Evolutionary conservation across 2,113 vertebrate species (phyloP).

Genomic region (Mus spicilegus): DNA sequence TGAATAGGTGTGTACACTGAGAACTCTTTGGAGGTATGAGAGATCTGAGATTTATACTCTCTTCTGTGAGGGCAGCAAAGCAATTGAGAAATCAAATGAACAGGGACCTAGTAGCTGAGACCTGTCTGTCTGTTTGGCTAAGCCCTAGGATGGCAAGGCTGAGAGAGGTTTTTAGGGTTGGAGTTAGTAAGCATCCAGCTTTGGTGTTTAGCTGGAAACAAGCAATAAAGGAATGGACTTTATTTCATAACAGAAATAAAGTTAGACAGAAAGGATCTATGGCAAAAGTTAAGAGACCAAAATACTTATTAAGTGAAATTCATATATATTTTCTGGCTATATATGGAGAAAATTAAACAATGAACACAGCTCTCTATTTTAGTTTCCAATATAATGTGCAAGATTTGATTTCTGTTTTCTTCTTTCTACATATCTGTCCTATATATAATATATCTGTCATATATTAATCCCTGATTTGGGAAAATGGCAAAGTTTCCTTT

Average conservation of each 20-base stretch:
- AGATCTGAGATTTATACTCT: background rate
- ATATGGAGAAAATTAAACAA: background rate
- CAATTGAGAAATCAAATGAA: background rate
- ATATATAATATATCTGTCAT: background rate
- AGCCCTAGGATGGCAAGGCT: background rate
- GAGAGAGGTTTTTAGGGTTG: background rate
- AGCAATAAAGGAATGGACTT: background rate
- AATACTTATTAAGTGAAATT: constrained; percentile 15
- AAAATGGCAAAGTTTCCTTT: constrained; percentile 11
- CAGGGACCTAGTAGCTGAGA: background rate
- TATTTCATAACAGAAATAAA: background rate
- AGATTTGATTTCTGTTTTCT: constrained; percentile 5
- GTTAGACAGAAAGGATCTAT: background rate
- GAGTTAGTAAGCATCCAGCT: background rate
- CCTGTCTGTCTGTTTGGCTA: background rate
- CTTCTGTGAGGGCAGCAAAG: background rate
- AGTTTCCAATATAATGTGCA: constrained; percentile 17
- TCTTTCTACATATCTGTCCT: background rate
- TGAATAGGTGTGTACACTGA: background rate
- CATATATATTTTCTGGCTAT: background rate
- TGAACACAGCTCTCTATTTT: background rate
- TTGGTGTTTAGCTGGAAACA: background rate
- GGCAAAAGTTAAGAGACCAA: background rate
- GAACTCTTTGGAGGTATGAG: background rate
- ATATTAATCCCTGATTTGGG: background rate